Base-by-base conservation (phyloP, 2,888 invertebrate genomes). In the Tribolium freemani region DNA sequence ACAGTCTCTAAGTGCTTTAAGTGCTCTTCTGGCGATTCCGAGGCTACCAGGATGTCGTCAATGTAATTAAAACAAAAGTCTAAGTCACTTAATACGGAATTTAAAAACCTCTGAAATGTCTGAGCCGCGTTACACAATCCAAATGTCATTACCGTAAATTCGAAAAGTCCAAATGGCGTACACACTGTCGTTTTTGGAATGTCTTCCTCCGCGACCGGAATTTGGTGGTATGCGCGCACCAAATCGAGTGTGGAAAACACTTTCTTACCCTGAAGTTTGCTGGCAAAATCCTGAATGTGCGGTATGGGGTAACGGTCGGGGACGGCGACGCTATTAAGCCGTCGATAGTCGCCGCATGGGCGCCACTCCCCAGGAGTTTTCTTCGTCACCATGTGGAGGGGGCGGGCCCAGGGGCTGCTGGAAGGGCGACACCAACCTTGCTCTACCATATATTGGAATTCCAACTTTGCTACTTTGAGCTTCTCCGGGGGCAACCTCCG, bases 61-160 rank as follows among this genome's bases (percentile, higher is more conserved):
- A 86, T 60, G 60, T 85, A 86, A 0, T 75, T 56, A 63, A 80
- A 78, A 45, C 72, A 72, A 68, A 86, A 83, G 16, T 83, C 83
- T 0, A 83, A 56, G 3, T 80, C 82, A 2, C 78, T 71, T 0
- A 79, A 26, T 1, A 79, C 77, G 9, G 79, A 78, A 51, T 86
- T 82, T 8, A 87, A 82, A 44, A 85, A 85, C 3, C 84, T 78
- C 64, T 86, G 83, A 74, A 87, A 83, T 0, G 85, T 84, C 72
- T 87, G 84, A 1, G 82, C 83, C 0, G 87, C 84, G 68, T 87
- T 86, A 0, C 84, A 54, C 0, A 87, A 76, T 0, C 86, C 86
- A 21, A 86, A 86, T 0, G 76, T 75, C 82, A 84, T 82, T 1
- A 60, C 66, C 0, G 78, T 63, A 63, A 83, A 85, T 67, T 87